Evolutionary conservation across 1,140 invertebrate species (phyloP), one percentile per base, ranked within the genome.

Genomic region (Acromyrmex charruanus): DNA sequence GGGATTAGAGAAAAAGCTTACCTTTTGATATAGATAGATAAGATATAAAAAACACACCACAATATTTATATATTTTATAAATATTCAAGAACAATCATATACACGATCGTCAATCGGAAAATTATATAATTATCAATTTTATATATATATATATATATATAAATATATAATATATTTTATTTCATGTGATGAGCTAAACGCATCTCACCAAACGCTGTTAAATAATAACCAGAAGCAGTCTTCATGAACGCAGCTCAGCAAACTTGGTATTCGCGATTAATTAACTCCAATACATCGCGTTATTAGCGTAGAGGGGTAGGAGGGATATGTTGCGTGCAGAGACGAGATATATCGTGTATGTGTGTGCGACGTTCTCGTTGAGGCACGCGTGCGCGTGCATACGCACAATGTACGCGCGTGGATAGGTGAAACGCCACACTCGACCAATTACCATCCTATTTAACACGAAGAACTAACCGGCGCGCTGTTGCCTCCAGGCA

Each of bases 261-360:
- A 58, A 86, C 77, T 81, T 72, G 77, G 44, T 86, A 86, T 86
- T 86, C 77, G 68, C 66, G 85, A 86, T 86, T 86, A 86, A 86
- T 86, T 82, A 86, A 86, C 85, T 86, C 77, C 66, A 44, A 71
- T 82, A 69, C 58, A 86, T 82, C 35, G 79, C 55, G 74, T 86
- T 86, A 86, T 86, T 86, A 86, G 59, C 77, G 44, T 28, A 4
- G 55, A 51, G 39, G 9, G 7, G 39, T 0, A 10, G 39, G 9
- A 1, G 39, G 39, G 9, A 74, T 79, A 55, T 58, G 74, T 49
- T 28, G 53, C 51, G 75, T 44, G 51, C 25, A 44, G 61, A 66
- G 59, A 66, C 18, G 59, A 65, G 75, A 6, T 49, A 39, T 28
- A 31, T 18, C 2, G 21, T 39, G 25, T 49, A 14, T 10, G 66